Evolutionary conservation across 2,888 invertebrate species (phyloP).

Genomic region (Petrolisthes cinctipes): DNA sequence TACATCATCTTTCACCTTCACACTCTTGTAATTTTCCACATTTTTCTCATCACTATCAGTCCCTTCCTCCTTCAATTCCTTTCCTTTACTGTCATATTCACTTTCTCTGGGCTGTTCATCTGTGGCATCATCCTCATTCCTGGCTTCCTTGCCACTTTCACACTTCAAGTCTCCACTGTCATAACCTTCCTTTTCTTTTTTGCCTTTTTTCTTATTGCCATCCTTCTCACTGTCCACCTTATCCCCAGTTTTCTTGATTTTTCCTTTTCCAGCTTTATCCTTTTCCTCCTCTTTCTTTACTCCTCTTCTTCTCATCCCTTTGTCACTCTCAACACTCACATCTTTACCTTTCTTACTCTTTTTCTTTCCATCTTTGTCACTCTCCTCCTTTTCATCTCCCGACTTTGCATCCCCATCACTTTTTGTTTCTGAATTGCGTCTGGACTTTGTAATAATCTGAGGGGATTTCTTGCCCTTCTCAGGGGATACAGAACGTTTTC

Average conservation of each 20-base stretch:
- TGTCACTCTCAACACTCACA: slow-evolving; percentile 22
- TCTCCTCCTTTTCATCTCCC: slow-evolving; percentile 40
- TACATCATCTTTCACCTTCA: slow-evolving; percentile 4
- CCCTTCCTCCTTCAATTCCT: slow-evolving; percentile 22
- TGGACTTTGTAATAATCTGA: background rate
- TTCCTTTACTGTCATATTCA: slow-evolving; percentile 12
- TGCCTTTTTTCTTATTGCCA: slow-evolving; percentile 23
- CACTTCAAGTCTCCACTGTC: background rate
- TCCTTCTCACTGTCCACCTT: slow-evolving; percentile 33
- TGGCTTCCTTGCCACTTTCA: slow-evolving; percentile 25
- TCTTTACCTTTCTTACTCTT: slow-evolving; percentile 39
- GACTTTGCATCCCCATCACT: slow-evolving; percentile 36
- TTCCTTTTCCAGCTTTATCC: slow-evolving; percentile 34
- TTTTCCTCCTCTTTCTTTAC: slow-evolving; percentile 35
- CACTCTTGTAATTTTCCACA: background rate
- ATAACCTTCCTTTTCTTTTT: slow-evolving; percentile 17
- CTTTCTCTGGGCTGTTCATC: slow-evolving; percentile 25
- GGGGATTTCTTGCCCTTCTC: slow-evolving; percentile 51
- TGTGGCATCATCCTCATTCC: slow-evolving; percentile 22
- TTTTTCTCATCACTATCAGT: slow-evolving; percentile 1
- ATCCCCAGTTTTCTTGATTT: slow-evolving; percentile 30
- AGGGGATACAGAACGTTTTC: slow-evolving; percentile 32
- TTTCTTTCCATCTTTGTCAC: slow-evolving; percentile 45
- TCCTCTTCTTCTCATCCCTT: slow-evolving; percentile 27
- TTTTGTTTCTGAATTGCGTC: slow-evolving; percentile 42